A percentile compares a stretch with the other conserved stretches of the same genome.
Conservation (phyloP, 35 echinoderm and acorn worm species). For the Acanthaster planci region DNA sequence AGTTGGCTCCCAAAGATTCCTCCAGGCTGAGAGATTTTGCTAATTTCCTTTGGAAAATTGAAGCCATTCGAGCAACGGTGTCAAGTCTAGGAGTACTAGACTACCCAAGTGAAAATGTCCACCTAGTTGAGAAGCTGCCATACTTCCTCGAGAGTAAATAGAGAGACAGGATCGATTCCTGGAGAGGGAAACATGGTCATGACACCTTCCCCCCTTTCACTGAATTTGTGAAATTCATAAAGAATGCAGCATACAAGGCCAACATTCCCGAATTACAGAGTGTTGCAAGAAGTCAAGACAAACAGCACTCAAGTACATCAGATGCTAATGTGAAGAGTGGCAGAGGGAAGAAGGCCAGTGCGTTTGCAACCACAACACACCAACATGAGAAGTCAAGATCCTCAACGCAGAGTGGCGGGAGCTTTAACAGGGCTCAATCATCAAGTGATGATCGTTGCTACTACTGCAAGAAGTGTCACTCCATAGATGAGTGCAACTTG, state of each 20-base stretch:
- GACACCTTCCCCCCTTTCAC: too few species aligned
- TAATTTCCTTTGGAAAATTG: slow-evolving; percentile 32
- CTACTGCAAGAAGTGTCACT: slow-evolving; percentile 36
- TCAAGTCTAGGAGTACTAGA: too few species aligned
- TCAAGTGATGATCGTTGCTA: too few species aligned
- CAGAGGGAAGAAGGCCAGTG: background rate
- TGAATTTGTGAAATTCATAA: too few species aligned
- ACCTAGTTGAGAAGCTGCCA: too few species aligned
- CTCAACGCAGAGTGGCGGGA: slow-evolving; percentile 9
- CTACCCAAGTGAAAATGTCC: too few species aligned
- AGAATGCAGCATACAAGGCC: slow-evolving; percentile 22
- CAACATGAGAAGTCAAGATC: background rate
- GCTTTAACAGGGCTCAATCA: too few species aligned
- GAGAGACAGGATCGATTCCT: too few species aligned
- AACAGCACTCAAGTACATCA: background rate
- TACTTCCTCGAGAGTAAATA: too few species aligned
- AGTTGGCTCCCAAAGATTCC: slow-evolving; percentile 1
- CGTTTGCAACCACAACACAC: background rate
- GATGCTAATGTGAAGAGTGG: background rate
- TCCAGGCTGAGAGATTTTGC: slow-evolving; percentile 26
- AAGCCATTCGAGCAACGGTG: too few species aligned
- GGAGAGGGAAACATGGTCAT: too few species aligned
- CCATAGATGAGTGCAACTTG: too few species aligned
- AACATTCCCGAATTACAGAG: slow-evolving; percentile 44
- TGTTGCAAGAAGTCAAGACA: background rate